These are phyloP conservation scores for Poeciliopsis turneri DNA, from an alignment of 2,797 vertebrate genomes.

Conservation along the genomic window DNA sequence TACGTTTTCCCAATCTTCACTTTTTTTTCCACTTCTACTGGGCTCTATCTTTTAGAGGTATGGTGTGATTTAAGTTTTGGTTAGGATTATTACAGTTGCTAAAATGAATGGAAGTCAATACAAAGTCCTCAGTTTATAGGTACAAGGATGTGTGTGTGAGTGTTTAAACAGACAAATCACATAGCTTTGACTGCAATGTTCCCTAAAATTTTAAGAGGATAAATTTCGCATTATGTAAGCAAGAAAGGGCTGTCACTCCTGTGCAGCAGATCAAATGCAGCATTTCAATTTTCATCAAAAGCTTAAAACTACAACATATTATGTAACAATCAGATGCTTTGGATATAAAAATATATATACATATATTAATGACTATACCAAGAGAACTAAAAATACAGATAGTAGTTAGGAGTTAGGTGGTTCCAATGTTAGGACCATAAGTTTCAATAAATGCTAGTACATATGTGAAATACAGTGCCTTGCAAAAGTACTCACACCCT, in stretches of 20 bases:
- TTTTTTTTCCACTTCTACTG: no score
- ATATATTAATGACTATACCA: slow-evolving; percentile 53
- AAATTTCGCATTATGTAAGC: slow-evolving; percentile 56
- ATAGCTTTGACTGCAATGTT: slow-evolving; percentile 49
- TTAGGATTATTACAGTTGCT: no score
- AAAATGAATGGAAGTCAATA: neutral
- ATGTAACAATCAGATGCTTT: slow-evolving; percentile 52
- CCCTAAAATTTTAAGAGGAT: slow-evolving; percentile 61
- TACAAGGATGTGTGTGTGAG: slow-evolving; percentile 5
- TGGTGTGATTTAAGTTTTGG: no score
- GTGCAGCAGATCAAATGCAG: slow-evolving; percentile 33
- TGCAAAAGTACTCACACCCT: neutral
- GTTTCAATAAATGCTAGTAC: slow-evolving; percentile 24
- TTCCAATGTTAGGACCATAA: slow-evolving; percentile 10
- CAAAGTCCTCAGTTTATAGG: neutral
- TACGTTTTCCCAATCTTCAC: no score
- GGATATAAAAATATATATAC: slow-evolving; percentile 36
- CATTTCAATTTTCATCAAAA: slow-evolving; percentile 71
- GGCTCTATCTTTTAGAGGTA: neutral
- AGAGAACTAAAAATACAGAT: slow-evolving; percentile 34
- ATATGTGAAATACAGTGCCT: neutral
- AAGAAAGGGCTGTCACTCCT: slow-evolving; percentile 25
- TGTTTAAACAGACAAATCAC: slow-evolving; percentile 47
- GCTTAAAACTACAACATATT: slow-evolving; percentile 57
- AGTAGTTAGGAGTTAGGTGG: neutral